Evolutionary conservation across 2,888 invertebrate genomes (phyloP), one percentile per base, ranked within the genome.

Genomic region (Hypomecis atomaria): DNA sequence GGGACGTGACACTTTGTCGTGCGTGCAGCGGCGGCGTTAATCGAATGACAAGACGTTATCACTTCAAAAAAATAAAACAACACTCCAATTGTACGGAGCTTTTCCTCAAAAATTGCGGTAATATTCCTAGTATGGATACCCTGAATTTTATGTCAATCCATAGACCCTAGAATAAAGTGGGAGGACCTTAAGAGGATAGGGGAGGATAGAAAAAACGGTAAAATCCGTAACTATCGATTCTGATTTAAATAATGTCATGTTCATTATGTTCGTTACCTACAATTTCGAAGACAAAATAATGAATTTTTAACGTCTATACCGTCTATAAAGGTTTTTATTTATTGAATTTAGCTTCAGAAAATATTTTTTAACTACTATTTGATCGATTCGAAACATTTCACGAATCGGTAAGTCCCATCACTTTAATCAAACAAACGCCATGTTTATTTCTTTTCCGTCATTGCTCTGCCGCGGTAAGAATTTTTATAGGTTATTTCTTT

Each of bases 381-480:
- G 5, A 7, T 40, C 40, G 8, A 6, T 40, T 23, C 3, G 23
- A 23, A 40, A 7, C 47, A 33, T 33, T 40, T 2, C 4, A n/a
- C 36, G 47, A 47, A 38, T 13, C 2, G 48, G 43, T 11, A 0
- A n/a, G 38, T n/a, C 56, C 8, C 62, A 43, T 45, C 56, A 40
- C 45, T 59, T 45, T n/a, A 50, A 55, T 57, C 65, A 62, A 68
- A 65, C 57, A 71, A 79, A 82, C 87, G 89, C 90, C 89, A 90
- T 90, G 87, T 89, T 89, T 90, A 87, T 89, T 88, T 89, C 88
- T 84, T 84, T 87, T 78, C 87, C 87, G 89, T 89, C 89, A 87
- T 84, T 85, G 81, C 81, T 82, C 87, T 87, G 84, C 88, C 88
- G 90, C 91, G 89, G 91, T 88, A 85, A 88, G 90, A 84, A 65